Evolutionary conservation across 2,113 vertebrate genomes (phyloP).

Genomic region (Callorhinus ursinus): DNA sequence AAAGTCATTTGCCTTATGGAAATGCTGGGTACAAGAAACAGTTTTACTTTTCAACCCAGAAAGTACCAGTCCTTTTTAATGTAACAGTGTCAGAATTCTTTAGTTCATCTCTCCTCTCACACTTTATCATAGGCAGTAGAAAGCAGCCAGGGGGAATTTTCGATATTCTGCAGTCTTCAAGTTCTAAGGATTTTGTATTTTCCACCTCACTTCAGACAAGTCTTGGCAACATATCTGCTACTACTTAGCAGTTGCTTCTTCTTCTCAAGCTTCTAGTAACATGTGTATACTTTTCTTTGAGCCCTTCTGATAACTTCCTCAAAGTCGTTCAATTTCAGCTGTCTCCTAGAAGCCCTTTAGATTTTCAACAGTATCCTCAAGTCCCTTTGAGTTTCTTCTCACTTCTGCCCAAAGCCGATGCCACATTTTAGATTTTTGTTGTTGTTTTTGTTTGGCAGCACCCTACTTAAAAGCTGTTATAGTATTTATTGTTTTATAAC

Average conservation of each 20-base stretch:
- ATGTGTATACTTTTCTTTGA: not conserved
- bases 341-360: not conserved
- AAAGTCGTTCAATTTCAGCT: not conserved
- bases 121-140: not conserved
- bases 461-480: not conserved
- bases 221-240: not conserved
- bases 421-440: not conserved
- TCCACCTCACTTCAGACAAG: not conserved
- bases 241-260: not conserved
- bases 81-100: not conserved
- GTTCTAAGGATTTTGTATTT: not conserved
- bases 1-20: not conserved
- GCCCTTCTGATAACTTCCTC: not conserved
- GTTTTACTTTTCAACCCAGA: not conserved
- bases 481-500: conserved; percentile 2
- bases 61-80: not conserved
- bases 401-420: not conserved
- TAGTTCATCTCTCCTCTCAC: not conserved
- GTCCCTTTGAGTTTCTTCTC: not conserved
- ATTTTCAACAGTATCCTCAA: not conserved
- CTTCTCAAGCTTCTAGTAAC: not conserved
- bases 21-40: not conserved
- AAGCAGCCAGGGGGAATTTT: not conserved
- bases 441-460: not conserved
- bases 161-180: not conserved